These are phyloP conservation scores for Brachymystax lenok DNA, from an alignment of 2,797 vertebrate genomes.

Conservation along the genomic window DNA sequence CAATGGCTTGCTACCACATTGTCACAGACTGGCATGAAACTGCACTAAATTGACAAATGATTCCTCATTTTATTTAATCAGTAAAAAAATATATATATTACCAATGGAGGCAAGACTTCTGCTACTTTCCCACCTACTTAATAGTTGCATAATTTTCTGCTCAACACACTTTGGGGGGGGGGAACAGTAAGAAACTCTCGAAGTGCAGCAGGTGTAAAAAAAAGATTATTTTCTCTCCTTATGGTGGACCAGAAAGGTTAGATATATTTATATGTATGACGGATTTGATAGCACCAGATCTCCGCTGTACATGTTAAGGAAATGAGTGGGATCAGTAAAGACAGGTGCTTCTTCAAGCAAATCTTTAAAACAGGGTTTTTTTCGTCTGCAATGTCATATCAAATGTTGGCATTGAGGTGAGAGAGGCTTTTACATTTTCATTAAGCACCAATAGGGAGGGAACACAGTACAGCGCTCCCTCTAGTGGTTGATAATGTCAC, in stretches of 20 bases:
- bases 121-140: no score
- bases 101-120: no score
- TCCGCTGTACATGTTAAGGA: not conserved
- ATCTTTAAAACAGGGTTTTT: not conserved
- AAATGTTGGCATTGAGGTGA: not conserved
- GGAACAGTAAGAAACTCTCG: no score
- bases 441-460: constrained; percentile 37
- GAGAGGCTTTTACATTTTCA: not conserved
- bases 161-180: not conserved
- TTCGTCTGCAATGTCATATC: not conserved
- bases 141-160: not conserved
- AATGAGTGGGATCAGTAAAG: not conserved
- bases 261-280: no score
- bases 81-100: no score
- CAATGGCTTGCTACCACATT: not conserved
- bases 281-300: not conserved
- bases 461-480: constrained; percentile 41
- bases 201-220: no score
- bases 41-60: no score
- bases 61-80: no score
- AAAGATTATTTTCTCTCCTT: no score
- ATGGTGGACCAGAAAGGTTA: not conserved
- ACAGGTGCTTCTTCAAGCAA: not conserved
- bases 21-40: not conserved
- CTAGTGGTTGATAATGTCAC: constrained; percentile 72